A percentile compares a stretch with the other conserved stretches of the same genome.
Evolutionary conservation across 1,140 invertebrate species (phyloP).

Genomic region (Ladona fulva): DNA sequence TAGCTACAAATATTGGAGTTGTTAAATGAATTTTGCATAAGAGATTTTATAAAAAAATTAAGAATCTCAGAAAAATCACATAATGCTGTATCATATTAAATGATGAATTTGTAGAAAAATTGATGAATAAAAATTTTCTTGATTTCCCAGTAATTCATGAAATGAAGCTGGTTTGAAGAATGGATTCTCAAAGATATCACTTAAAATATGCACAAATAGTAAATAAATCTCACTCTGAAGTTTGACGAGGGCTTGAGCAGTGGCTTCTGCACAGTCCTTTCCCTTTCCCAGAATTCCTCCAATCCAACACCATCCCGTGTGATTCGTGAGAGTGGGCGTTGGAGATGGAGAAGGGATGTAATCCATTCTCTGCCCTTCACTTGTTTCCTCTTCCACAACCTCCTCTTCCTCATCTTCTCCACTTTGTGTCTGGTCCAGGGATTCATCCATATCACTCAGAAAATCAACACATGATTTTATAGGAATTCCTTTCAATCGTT

Average conservation of each 20-base stretch:
- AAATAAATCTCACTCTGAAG: constrained; percentile 58
- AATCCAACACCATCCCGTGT: constrained; percentile 71
- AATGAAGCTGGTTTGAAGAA: too few species aligned
- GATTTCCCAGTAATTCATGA: too few species aligned
- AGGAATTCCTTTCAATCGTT: constrained; percentile 40
- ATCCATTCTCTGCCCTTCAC: constrained; percentile 16
- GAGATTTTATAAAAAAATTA: too few species aligned
- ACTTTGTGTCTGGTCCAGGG: constrained; percentile 40
- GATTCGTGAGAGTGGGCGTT: constrained; percentile 39
- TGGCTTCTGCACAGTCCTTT: constrained; percentile 43
- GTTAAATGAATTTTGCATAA: too few species aligned
- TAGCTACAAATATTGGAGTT: too few species aligned
- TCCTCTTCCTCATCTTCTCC: constrained; percentile 38
- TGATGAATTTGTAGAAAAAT: too few species aligned
- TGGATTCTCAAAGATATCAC: too few species aligned
- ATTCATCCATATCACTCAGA: constrained; percentile 44
- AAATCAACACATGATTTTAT: constrained; percentile 48
- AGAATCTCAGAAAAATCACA: too few species aligned
- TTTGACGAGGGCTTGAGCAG: constrained; percentile 57
- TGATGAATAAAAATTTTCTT: too few species aligned
- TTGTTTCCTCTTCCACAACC: not conserved
- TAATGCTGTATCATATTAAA: too few species aligned
- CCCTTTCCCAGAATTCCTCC: constrained; percentile 56
- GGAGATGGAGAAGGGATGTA: constrained; percentile 42
- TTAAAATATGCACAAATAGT: too few species aligned